A percentile compares a stretch with the other conserved stretches of the same genome.
phyloP scores from a whole-genome alignment of 2,113 vertebrate species.

The Alaudala cheleensis region DNA sequence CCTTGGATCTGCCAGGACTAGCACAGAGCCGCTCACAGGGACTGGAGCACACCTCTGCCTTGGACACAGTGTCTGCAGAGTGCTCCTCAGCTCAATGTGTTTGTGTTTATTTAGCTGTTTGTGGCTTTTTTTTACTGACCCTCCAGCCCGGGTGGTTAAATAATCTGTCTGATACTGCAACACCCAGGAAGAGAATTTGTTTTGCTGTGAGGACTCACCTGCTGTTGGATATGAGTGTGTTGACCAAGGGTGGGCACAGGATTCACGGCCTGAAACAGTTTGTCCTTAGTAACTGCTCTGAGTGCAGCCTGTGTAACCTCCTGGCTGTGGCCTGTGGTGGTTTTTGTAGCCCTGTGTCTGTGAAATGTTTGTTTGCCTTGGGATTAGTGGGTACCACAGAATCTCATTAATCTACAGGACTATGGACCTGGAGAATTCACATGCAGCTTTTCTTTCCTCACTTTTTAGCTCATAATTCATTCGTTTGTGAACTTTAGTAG shows the following conservation, averaged over 20 bases:
- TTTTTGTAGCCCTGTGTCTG: neutral
- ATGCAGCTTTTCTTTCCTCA: neutral
- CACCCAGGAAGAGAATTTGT: neutral
- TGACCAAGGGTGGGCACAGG: neutral
- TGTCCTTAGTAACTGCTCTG: neutral
- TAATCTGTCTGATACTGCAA: neutral
- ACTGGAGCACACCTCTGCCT: neutral
- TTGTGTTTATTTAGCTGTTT: neutral
- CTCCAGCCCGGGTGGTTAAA: neutral
- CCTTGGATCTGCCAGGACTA: neutral
- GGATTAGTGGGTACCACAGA: neutral
- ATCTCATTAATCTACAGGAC: neutral
- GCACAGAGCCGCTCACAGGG: neutral
- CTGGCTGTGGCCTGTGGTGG: neutral
- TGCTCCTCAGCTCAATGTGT: neutral
- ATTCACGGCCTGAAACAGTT: neutral
- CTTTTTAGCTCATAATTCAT: neutral
- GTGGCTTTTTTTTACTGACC: neutral
- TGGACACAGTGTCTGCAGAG: neutral
- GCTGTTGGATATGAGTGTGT: neutral
- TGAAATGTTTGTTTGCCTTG: neutral
- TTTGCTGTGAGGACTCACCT: neutral
- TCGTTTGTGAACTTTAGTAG: neutral
- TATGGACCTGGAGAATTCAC: neutral
- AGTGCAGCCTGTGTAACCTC: neutral